Evolutionary conservation across 2,797 vertebrate species (phyloP), one percentile per base, ranked within the genome.

Genomic region (Callimico goeldii): DNA sequence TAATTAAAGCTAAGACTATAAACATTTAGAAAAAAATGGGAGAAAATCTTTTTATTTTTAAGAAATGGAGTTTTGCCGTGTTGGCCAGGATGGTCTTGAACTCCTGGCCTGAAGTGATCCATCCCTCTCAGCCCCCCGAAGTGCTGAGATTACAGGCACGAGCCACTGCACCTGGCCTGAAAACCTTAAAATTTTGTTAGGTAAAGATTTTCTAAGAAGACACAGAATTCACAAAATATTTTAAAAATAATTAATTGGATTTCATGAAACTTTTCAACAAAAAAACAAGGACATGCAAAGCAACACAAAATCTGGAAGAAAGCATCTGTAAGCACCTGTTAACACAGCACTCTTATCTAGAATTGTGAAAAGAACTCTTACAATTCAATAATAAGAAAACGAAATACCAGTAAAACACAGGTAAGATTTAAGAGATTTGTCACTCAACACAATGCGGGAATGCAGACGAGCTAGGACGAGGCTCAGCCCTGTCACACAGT

Each of bases 341-440:
- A 41, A 13, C 46, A 11, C 48, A 88, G n/a, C 24, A 24, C 17
- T 50, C 50, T 2, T 30, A 64, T 1, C 7, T 26, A 20, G 46
- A 52, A 55, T 14, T 14, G 22, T 30, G 26, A 72, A 12, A 72
- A 36, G 7, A 46, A 48, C 15, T n/a, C 55, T 48, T 36, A 7
- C 24, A 28, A 28, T 22, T 46, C 8, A 36, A 7, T 36, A 46
- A n/a, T 36, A 19, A 67, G 39, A 61, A n/a, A 39, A 15, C 24
- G 2, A 39, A 46, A 24, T 4, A 3, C 4, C 1, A 3, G 0
- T 39, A 46, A 58, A 46, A 39, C 15, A 22, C 0, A 0, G 12
- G 61, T 30, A 41, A 6, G 19, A 73, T 73, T 26, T 24, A 24
- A 73, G 7, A 70, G 36, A 13, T 12, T 6, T 22, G 0, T 20